Base-by-base conservation (phyloP, 2,797 vertebrate genomes). In the Tenualosa ilisha region DNA sequence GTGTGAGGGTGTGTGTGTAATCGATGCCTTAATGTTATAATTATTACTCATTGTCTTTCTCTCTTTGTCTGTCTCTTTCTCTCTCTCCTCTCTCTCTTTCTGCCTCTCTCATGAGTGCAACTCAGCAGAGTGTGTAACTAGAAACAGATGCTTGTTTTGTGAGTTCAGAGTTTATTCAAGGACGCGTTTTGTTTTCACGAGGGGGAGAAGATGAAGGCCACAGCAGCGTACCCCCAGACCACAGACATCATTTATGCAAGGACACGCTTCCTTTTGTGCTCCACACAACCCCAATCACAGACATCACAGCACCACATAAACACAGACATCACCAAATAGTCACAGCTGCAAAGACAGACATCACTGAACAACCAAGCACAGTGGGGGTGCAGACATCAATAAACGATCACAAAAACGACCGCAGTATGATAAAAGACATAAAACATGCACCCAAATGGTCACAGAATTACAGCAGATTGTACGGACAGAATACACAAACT, bases 81-180 rank as follows among this genome's bases (percentile, higher is more conserved):
- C n/a, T 26, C n/a, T 65, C 63, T n/a, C 61, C 24, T 75, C 68
- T 75, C n/a, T 68, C 63, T 68, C 24, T 68, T 22, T 68, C 63
- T 68, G 7, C 8, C 7, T 68, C 63, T 68, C 31, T 75, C 68
- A 40, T 43, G 37, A 75, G 68, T 17, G 68, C 31, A 17, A 75
- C 15, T 75, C 68, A 75, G 31, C 68, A 37, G 68, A 40, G 31
- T 75, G 68, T 75, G 68, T 75, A 75, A 75, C 68, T 75, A 20
- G 68, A 75, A 75, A 37, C 68, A 75, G 68, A 75, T 75, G 68
- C 68, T 75, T 75, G 68, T 75, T 75, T 75, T 75, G 68, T 75
- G 68, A 75, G 68, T 75, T 75, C 68, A 75, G 68, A 75, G 68
- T 43, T 75, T 75, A 75, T 75, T 75, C 68, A 75, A 75, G 68